Evolutionary conservation across 1,140 invertebrate genomes (phyloP).

Genomic region (Brachionus asplanchnoidis): DNA sequence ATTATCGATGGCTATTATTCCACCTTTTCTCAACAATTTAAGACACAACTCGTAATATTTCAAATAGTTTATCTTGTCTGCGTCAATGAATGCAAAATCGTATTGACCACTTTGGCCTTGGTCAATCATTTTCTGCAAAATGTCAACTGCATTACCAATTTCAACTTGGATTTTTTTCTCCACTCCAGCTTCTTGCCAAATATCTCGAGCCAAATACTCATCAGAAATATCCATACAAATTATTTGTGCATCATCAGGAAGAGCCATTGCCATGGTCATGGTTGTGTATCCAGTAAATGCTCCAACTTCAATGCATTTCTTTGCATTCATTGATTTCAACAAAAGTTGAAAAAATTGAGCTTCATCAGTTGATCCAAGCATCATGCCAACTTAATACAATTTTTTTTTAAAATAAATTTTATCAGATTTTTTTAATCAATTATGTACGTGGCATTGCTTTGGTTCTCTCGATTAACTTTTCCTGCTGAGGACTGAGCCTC

Average conservation of each 20-base stretch:
- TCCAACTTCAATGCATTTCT: slow-evolving; percentile 54
- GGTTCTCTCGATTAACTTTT: background rate
- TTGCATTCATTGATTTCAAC: slow-evolving; percentile 48
- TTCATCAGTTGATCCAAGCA: slow-evolving; percentile 54
- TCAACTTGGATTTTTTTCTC: slow-evolving; percentile 52
- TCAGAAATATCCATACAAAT: slow-evolving; percentile 12
- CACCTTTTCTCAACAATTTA: slow-evolving; percentile 51
- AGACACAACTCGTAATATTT: slow-evolving; percentile 56
- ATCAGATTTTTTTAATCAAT: background rate
- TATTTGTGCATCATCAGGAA: slow-evolving; percentile 33
- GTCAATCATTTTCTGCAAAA: slow-evolving; percentile 49
- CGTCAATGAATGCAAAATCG: slow-evolving; percentile 60
- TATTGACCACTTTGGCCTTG: slow-evolving; percentile 54
- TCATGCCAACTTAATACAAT: slow-evolving; percentile 41
- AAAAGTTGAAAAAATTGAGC: slow-evolving; percentile 50
- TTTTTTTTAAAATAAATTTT: background rate
- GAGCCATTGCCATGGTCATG: slow-evolving; percentile 9
- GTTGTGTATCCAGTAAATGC: slow-evolving; percentile 39
- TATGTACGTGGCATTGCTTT: background rate
- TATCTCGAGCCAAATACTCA: slow-evolving; percentile 14
- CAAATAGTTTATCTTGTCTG: slow-evolving; percentile 56
- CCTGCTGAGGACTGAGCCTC: background rate
- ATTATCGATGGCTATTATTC: slow-evolving; percentile 59
- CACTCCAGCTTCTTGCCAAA: slow-evolving; percentile 47
- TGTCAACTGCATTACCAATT: slow-evolving; percentile 50